A percentile compares a stretch with the other conserved stretches of the same genome.
Conservation (phyloP, 2,888 invertebrate genomes). For the Hedya salicella region DNA sequence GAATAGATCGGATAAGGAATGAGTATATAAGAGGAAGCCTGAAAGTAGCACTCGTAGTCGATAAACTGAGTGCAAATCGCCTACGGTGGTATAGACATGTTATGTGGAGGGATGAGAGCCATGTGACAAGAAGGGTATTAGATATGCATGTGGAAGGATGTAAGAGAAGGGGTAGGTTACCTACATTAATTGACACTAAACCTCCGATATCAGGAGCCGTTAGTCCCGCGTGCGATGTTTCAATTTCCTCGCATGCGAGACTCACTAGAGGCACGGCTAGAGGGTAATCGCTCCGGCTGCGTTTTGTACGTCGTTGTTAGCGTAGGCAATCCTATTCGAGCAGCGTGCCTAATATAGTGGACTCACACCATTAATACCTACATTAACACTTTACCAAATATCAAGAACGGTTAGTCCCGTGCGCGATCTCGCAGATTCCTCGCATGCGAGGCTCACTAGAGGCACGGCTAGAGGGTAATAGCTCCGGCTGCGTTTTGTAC, state of each 20-base stretch:
- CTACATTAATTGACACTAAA: no score
- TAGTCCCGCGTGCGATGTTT: slow-evolving; percentile 49
- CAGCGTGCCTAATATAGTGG: slow-evolving; percentile 54
- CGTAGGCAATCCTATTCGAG: slow-evolving; percentile 71
- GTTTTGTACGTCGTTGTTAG: slow-evolving; percentile 74
- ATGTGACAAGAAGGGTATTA: no score
- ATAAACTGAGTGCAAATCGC: no score
- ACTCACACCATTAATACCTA: slow-evolving; percentile 59
- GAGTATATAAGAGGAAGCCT: no score
- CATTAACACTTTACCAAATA: slow-evolving; percentile 48
- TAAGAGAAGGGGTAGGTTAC: no score
- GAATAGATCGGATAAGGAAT: no score
- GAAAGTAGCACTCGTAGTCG: no score
- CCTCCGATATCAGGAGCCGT: slow-evolving; percentile 56
- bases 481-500: slow-evolving; percentile 74
- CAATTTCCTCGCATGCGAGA: slow-evolving; percentile 55
- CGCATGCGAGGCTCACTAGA: slow-evolving; percentile 60
- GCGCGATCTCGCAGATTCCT: slow-evolving; percentile 51
- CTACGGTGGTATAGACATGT: no score
- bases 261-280: slow-evolving; percentile 54
- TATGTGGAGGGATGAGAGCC: no score
- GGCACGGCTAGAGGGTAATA: slow-evolving; percentile 69
- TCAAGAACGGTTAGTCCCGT: slow-evolving; percentile 50
- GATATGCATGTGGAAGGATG: no score
- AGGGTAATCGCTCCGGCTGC: slow-evolving; percentile 79